Conservation (phyloP, 1,140 invertebrate genomes). For the Psix sp. region DNA sequence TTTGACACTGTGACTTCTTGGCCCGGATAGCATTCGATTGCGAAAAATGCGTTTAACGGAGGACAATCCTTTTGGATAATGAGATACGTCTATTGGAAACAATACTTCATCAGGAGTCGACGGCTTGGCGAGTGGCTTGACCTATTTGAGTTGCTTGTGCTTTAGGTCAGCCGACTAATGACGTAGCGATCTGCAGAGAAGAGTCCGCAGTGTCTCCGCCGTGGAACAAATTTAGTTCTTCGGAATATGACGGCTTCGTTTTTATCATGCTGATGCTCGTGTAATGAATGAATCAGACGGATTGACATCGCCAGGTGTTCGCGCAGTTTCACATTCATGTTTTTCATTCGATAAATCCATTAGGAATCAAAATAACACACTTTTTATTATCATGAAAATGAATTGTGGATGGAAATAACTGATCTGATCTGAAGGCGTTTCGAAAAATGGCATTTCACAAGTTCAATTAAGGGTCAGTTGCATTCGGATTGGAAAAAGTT, state of each 20-base stretch:
- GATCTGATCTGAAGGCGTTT: background rate
- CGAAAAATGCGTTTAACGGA: slow-evolving; percentile 14
- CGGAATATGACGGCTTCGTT: no score
- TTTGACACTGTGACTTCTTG: slow-evolving; percentile 33
- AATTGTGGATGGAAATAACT: background rate
- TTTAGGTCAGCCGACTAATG: slow-evolving; percentile 23
- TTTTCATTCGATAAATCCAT: no score
- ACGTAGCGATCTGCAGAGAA: background rate
- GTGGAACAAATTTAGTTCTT: no score
- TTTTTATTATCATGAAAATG: background rate
- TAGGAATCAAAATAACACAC: no score
- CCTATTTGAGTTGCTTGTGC: slow-evolving; percentile 15
- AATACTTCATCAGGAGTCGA: slow-evolving; percentile 38
- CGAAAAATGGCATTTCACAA: background rate
- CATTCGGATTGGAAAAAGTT: no score
- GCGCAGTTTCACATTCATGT: no score
- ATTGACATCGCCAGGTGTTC: no score
- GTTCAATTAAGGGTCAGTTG: background rate
- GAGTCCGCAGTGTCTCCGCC: no score
- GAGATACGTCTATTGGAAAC: slow-evolving; percentile 32
- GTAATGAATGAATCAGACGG: no score
- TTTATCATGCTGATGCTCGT: no score
- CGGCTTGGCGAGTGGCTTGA: background rate
- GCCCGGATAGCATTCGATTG: slow-evolving; percentile 19
- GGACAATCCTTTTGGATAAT: slow-evolving; percentile 16